Percentiles rank a stretch among this genome's conserved stretches.
phyloP scores from a whole-genome alignment of 2,797 vertebrate species.

The Poeciliopsis turneri region DNA sequence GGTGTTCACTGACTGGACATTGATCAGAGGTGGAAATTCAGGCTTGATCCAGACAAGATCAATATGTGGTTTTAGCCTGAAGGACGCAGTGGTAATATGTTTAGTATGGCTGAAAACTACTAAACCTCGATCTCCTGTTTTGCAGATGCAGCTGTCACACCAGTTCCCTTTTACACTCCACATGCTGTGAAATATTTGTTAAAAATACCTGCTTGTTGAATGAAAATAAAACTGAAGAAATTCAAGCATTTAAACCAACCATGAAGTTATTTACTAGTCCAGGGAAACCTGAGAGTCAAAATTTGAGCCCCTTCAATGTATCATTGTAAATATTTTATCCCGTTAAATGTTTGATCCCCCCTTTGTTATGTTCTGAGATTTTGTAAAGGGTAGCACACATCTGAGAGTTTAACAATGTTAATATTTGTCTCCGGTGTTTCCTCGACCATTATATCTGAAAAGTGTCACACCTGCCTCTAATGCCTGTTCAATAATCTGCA shows the following conservation, averaged over 20 bases:
- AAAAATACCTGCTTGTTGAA: not conserved
- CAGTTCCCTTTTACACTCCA: not conserved
- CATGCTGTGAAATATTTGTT: not conserved
- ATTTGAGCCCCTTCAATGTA: not conserved
- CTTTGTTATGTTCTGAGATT: not conserved
- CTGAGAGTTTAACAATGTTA: not conserved
- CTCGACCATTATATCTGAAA: not conserved
- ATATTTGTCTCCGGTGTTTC: not conserved
- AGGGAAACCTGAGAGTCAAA: not conserved
- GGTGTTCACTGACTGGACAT: conserved; percentile 44
- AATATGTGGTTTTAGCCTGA: conserved; percentile 54
- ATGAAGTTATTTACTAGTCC: not conserved
- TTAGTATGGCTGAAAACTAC: conserved; percentile 19
- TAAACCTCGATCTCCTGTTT: conserved; percentile 9
- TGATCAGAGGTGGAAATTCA: conserved; percentile 51
- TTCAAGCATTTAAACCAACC: not conserved
- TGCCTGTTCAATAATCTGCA: no score
- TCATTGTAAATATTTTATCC: not conserved
- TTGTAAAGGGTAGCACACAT: not conserved
- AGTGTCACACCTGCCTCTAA: not conserved
- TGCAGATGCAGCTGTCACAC: not conserved
- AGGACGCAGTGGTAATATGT: conserved; percentile 26
- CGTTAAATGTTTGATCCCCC: not conserved
- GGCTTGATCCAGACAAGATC: conserved; percentile 52
- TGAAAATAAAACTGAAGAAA: not conserved